Base-by-base conservation (phyloP, 2,113 vertebrate species). In the Phoxinus phoxinus region DNA sequence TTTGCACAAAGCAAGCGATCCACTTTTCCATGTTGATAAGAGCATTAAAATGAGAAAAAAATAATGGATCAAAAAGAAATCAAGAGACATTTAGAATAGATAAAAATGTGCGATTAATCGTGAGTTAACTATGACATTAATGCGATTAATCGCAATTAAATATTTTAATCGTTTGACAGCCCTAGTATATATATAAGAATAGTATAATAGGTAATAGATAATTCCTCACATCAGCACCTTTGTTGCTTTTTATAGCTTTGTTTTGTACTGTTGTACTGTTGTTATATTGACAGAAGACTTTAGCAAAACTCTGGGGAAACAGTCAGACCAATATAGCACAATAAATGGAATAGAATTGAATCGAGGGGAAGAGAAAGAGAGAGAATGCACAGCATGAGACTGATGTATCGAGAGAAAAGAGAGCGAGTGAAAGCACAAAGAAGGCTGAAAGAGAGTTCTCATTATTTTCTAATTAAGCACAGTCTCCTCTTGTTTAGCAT, bases 381-480 rank as follows among this genome's bases (percentile, higher is more conserved):
- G 6, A 67, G 32, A 75, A n/a, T 41, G 23, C 76, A 72, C 61
- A 44, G 48, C 81, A 76, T 51, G 75, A 56, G 51, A 81, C 69
- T 59, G 35, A 76, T 61, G 37, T 71, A 46, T 61, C 30, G 61
- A 27, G 46, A 76, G 75, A 83, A 56, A 51, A 78, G 59, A 19
- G 51, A 74, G 19, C 25, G 15, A 51, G 51, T 25, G 67, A 35
- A 61, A 61, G 48, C 51, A 72, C 80, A 80, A 78, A 79, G 80
- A 65, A 58, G 75, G 75, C 63, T 81, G 58, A 74, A 86, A 86
- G 30, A 44, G 77, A 79, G 63, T 77, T 73, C 85, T 89, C 69
- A 85, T 89, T 89, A 89, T 87, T 78, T 82, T 81, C 83, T 86
- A 86, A 90, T 88, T 87, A 89, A 86, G 84, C 25, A 2, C 13